Percentiles rank a stretch among this genome's conserved stretches.
Evolutionary conservation across 1,140 invertebrate genomes (phyloP).

Genomic region (Zaprionus gabonicus): DNA sequence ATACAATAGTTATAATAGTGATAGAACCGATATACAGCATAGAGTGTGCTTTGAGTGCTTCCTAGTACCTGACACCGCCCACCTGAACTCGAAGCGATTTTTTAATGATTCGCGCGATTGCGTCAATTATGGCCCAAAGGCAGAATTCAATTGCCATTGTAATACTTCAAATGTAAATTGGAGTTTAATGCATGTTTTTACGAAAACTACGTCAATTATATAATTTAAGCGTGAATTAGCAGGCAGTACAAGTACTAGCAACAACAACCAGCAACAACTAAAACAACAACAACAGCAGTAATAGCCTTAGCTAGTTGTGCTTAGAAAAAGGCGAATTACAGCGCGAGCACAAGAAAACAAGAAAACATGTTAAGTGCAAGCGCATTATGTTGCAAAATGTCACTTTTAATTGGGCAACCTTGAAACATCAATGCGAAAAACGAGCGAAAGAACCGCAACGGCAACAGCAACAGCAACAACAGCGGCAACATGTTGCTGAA

Average conservation of each 20-base stretch:
- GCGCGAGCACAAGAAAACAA: slow-evolving; percentile 51
- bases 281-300: slow-evolving; percentile 26
- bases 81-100: slow-evolving; percentile 28
- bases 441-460: slow-evolving; percentile 79
- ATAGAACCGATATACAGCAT: neutral
- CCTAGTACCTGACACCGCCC: neutral
- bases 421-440: slow-evolving; percentile 82
- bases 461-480: slow-evolving; percentile 43
- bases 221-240: slow-evolving; percentile 78
- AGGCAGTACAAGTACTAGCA: neutral
- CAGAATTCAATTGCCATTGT: slow-evolving; percentile 45
- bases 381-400: slow-evolving; percentile 82
- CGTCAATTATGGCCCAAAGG: slow-evolving; percentile 42
- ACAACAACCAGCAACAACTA: slow-evolving; percentile 23
- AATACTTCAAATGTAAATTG: slow-evolving; percentile 67
- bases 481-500: slow-evolving; percentile 15
- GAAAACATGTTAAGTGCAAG: slow-evolving; percentile 81
- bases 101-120: slow-evolving; percentile 42
- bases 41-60: neutral
- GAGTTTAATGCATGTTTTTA: slow-evolving; percentile 75
- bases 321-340: slow-evolving; percentile 42
- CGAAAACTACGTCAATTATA: slow-evolving; percentile 79
- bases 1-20: neutral
- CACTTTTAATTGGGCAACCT: slow-evolving; percentile 82
- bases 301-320: slow-evolving; percentile 22